Conservation (phyloP, 92 coral and sea anemone species). For the Porites lobata region DNA sequence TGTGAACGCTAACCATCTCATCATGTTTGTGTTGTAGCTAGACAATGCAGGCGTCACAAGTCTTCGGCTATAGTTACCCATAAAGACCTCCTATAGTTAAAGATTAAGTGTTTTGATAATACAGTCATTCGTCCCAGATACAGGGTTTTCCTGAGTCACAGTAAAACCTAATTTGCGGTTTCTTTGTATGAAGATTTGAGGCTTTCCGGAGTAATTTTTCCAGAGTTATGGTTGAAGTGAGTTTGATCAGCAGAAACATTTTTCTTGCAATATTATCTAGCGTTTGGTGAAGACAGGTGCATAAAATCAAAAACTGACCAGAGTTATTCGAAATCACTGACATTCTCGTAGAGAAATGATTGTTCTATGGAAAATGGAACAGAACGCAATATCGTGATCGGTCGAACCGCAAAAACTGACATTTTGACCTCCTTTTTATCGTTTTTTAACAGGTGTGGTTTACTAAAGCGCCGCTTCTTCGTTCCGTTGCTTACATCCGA, state of each 20-base stretch:
- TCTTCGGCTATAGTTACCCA: conserved; percentile 8
- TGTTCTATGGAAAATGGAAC: background rate
- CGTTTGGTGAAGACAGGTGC: background rate
- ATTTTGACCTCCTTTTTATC: background rate
- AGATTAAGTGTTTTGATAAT: conserved; percentile 29
- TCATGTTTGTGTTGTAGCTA: conserved; percentile 37
- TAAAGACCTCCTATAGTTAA: conserved; percentile 30
- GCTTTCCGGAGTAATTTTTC: background rate
- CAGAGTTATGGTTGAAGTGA: background rate
- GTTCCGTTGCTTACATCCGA: background rate
- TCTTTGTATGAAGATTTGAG: background rate
- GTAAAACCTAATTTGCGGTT: conserved; percentile 42
- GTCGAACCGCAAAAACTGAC: background rate
- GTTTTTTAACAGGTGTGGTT: background rate
- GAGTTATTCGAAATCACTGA: background rate
- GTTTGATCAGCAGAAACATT: background rate
- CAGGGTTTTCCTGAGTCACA: conserved; percentile 1
- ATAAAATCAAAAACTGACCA: background rate
- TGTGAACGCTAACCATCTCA: conserved; percentile 24
- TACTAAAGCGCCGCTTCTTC: background rate
- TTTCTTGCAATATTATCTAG: background rate
- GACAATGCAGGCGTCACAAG: conserved; percentile 53
- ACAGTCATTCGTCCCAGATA: conserved; percentile 7
- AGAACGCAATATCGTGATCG: background rate
- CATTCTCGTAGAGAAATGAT: background rate